Conservation (phyloP, 1,140 invertebrate genomes). For the Brachionus paranguensis region DNA sequence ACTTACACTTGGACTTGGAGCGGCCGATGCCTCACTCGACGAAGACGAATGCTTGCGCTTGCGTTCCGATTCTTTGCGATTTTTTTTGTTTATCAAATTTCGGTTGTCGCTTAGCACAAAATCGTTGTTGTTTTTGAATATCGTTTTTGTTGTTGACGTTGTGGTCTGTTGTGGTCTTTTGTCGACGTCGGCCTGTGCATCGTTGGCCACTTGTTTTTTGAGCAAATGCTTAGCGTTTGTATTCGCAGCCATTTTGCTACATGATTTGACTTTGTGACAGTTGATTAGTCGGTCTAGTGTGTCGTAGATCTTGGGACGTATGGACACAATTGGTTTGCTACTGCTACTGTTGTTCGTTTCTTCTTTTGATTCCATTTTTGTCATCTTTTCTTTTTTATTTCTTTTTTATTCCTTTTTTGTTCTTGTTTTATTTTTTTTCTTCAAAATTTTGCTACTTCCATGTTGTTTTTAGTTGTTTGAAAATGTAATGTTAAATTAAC, state of each 20-base stretch:
- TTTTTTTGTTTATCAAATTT: not conserved
- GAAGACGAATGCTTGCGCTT: not conserved
- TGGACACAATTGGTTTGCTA: not conserved
- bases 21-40: not conserved
- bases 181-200: not conserved
- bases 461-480: not conserved
- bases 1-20: not conserved
- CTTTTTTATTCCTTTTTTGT: no score
- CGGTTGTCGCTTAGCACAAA: not conserved
- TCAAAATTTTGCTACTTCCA: not conserved
- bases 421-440: no score
- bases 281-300: not conserved
- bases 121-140: conserved; percentile 14
- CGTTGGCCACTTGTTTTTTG: not conserved
- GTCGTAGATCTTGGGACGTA: not conserved
- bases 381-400: not conserved
- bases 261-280: not conserved
- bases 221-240: not conserved
- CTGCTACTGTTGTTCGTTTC: not conserved
- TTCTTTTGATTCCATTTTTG: not conserved
- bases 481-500: not conserved
- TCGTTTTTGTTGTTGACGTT: not conserved
- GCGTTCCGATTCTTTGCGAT: not conserved
- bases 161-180: not conserved
- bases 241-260: not conserved